Evolutionary conservation across 2,113 vertebrate species (phyloP), one percentile per base, ranked within the genome.

Genomic region (Oncorhynchus kisutch): DNA sequence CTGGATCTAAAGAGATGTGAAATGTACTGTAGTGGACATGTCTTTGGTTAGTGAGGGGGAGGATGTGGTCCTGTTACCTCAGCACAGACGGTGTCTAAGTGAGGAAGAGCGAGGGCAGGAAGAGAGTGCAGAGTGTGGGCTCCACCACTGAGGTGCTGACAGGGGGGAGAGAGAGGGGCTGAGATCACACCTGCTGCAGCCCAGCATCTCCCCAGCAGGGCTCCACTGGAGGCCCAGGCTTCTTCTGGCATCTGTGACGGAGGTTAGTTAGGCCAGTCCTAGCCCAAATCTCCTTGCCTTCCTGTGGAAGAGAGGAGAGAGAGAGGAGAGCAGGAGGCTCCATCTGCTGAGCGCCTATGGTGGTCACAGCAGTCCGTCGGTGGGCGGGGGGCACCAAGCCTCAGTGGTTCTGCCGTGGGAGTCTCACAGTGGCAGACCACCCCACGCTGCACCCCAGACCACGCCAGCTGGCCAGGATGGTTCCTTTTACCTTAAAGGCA

Each of bases 341-440:
- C 93, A 94, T 94, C 93, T 94, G 93, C 92, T 67, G 71, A 84
- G 88, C 78, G 85, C 84, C 87, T 67, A 25, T 70, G 66, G 77
- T 48, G 81, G 89, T 89, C 91, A 90, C 88, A 71, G 78, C 76
- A 73, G 89, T 85, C 86, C 84, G 81, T 88, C 89, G 71, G 39
- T 45, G 9, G 39, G 70, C 25, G 90, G 90, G 79, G 85, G 92
- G 88, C 78, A 82, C 25, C n/a, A 91, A 92, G 89, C 71, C 70
- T 90, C 84, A 81, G 66, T 66, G 49, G 90, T 81, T 91, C 91
- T 88, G 86, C 90, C 82, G 87, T 85, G 70, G 93, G 91, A 94
- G 92, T 94, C 94, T 95, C 93, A 88, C 94, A 95, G 93, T 94
- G 96, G 95, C 94, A 92, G 93, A 94, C 95, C 86, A 79, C 78